These are phyloP conservation scores for Thymallus thymallus DNA, from an alignment of 2,113 vertebrate genomes.

Conservation along the genomic window DNA sequence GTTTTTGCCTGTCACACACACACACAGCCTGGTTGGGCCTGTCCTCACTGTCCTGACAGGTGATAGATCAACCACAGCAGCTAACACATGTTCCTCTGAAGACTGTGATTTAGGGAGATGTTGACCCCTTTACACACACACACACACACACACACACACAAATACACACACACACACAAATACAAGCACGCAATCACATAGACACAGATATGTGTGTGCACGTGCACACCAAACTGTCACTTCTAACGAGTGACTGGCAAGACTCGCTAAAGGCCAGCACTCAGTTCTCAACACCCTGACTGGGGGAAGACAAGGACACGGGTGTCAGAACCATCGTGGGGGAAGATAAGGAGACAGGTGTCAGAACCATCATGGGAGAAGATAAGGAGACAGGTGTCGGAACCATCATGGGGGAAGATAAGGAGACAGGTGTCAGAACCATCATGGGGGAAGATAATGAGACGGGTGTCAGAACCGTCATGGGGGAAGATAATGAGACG, in stretches of 20 bases:
- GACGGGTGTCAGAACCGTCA: too few relatives aligned
- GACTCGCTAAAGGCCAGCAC: background rate
- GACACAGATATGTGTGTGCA: background rate
- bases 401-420: too few relatives aligned
- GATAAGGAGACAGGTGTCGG: too few relatives aligned
- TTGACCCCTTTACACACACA: constrained; percentile 46
- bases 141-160: too few relatives aligned
- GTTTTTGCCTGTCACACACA: background rate
- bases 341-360: too few relatives aligned
- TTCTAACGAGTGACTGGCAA: background rate
- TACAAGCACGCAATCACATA: too few relatives aligned
- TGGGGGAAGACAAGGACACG: too few relatives aligned
- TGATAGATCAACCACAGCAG: constrained; percentile 64
- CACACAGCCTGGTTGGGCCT: constrained; percentile 24
- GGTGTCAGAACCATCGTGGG: too few relatives aligned
- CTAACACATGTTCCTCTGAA: constrained; percentile 63
- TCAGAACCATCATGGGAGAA: too few relatives aligned
- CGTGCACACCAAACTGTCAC: background rate
- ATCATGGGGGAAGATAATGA: too few relatives aligned
- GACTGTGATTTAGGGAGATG: constrained; percentile 52
- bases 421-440: too few relatives aligned
- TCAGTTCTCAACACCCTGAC: background rate
- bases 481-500: background rate
- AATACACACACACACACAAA: too few relatives aligned
- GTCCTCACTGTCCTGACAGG: constrained; percentile 68